A percentile compares a stretch with the other conserved stretches of the same genome.
Evolutionary conservation across 2,113 vertebrate genomes (phyloP).

Genomic region (Chloebia gouldiae): DNA sequence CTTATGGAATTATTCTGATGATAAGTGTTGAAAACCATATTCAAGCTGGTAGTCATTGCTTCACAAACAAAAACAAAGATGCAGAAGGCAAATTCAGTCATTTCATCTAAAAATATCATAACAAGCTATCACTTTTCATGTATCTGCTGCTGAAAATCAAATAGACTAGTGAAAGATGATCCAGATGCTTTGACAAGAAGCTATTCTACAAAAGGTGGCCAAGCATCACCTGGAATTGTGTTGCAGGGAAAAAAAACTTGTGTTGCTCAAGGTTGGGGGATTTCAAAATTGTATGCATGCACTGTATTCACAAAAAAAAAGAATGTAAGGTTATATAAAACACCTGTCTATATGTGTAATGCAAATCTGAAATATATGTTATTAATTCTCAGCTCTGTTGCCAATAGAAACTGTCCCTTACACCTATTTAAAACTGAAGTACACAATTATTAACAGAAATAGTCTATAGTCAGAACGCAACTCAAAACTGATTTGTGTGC

Average conservation of each 20-base stretch:
- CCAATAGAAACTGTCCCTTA: slow-evolving; percentile 39
- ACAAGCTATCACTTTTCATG: not conserved
- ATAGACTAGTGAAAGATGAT: not conserved
- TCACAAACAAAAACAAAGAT: not conserved
- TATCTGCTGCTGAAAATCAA: not conserved
- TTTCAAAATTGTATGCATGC: not conserved
- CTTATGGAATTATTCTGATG: not conserved
- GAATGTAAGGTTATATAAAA: not conserved
- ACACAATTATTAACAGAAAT: slow-evolving; percentile 55
- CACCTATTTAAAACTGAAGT: slow-evolving; percentile 41
- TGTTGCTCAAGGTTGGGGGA: not conserved
- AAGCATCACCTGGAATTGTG: not conserved
- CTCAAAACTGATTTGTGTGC: slow-evolving; percentile 67
- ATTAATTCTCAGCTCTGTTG: slow-evolving; percentile 14
- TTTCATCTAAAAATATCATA: not conserved
- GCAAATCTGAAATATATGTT: slow-evolving; percentile 45
- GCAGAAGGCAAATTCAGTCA: not conserved
- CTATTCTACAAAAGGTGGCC: not conserved
- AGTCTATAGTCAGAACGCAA: slow-evolving; percentile 29
- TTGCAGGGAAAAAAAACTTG: not conserved
- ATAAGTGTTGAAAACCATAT: not conserved
- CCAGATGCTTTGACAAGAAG: not conserved
- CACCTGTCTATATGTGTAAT: not conserved
- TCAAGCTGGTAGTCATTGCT: not conserved
- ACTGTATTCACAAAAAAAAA: not conserved